Conservation (phyloP, 2,797 vertebrate genomes). For the Hippoglossus hippoglossus region DNA sequence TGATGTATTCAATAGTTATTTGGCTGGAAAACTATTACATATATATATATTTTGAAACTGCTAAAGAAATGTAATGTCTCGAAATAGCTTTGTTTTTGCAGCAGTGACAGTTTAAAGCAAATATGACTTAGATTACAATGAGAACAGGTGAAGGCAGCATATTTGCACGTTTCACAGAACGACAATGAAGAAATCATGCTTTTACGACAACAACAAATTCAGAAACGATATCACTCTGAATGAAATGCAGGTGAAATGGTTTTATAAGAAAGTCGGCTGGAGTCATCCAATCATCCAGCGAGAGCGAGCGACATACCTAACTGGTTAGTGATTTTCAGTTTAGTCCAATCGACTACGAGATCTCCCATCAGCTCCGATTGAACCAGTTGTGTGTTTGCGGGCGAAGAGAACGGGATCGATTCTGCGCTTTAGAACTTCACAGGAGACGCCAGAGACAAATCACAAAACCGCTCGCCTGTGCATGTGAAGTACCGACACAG, state of each 20-base stretch:
- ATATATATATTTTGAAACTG: too few species aligned
- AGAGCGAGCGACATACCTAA: constrained; percentile 9
- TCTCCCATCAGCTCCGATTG: constrained; percentile 48
- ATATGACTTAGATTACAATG: too few species aligned
- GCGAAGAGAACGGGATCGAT: constrained; percentile 77
- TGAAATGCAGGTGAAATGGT: constrained; percentile 4
- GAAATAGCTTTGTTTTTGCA: too few species aligned
- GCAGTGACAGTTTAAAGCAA: too few species aligned
- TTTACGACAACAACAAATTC: not conserved
- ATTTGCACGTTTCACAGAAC: not conserved
- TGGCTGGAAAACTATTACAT: too few species aligned
- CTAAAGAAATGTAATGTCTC: too few species aligned
- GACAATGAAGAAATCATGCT: not conserved
- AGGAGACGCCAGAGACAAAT: constrained; percentile 37
- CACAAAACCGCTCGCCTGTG: constrained; percentile 11
- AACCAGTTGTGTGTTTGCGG: constrained; percentile 43
- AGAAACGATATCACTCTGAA: not conserved
- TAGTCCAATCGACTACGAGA: constrained; percentile 30
- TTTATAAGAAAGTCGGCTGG: not conserved
- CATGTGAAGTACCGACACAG: constrained; percentile 4
- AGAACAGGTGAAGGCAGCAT: too few species aligned
- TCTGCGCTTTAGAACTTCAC: constrained; percentile 49
- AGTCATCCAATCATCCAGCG: constrained; percentile 24
- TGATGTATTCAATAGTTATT: too few species aligned
- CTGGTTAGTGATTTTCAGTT: constrained; percentile 57